These are phyloP conservation scores for Naja naja DNA, from an alignment of 2,113 vertebrate genomes.

Conservation along the genomic window DNA sequence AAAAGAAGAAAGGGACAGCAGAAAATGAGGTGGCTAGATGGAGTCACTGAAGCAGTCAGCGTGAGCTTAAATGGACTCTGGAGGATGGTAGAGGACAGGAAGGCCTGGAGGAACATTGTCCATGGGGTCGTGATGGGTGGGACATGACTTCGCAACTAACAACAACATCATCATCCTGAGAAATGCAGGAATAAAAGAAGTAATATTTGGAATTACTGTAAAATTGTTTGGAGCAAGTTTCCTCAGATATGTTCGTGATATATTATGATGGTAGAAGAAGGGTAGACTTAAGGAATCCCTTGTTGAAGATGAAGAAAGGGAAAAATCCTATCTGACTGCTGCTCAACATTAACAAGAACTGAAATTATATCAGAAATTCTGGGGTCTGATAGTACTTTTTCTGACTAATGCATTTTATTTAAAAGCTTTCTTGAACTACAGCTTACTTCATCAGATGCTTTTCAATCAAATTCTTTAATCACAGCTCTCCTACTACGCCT, in stretches of 20 bases:
- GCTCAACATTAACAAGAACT: not conserved
- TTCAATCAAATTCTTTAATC: not conserved
- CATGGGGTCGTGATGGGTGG: too few species aligned
- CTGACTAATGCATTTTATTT: not conserved
- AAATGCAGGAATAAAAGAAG: not conserved
- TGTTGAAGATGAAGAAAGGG: not conserved
- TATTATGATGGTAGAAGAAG: not conserved
- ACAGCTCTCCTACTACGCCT: not conserved
- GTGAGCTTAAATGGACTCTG: too few species aligned
- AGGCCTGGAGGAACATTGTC: too few species aligned
- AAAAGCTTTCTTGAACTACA: not conserved
- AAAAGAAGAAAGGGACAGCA: too few species aligned
- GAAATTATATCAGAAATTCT: not conserved
- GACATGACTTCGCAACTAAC: too few species aligned
- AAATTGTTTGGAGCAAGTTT: not conserved
- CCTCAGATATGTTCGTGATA: not conserved
- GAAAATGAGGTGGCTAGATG: too few species aligned
- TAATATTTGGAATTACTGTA: not conserved
- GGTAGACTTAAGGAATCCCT: not conserved
- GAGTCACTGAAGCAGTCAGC: too few species aligned
- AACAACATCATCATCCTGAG: not conserved
- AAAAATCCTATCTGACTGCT: not conserved
- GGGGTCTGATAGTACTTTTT: not conserved
- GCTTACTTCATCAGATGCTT: not conserved
- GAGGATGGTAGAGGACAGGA: too few species aligned